Percentiles rank a stretch among this genome's conserved stretches.
Conservation (phyloP, 2,113 vertebrate species). For the Calyptommatus sinebrachiatus region DNA sequence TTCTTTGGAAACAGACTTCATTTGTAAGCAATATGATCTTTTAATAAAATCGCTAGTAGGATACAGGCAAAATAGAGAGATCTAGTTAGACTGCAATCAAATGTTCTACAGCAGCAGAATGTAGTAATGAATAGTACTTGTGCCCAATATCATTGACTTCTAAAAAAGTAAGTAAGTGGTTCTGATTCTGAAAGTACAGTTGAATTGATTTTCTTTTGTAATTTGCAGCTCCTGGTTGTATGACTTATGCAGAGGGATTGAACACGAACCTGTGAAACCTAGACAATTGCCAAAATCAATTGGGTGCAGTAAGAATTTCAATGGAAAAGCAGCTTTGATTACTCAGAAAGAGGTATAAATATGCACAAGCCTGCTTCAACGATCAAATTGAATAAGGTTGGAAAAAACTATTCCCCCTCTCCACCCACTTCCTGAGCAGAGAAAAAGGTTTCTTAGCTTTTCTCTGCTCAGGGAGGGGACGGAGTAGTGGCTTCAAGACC, state of each 20-base stretch:
- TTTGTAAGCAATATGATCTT: too few species aligned
- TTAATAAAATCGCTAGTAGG: too few species aligned
- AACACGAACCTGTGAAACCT: slow-evolving; percentile 92
- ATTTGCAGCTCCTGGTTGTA: slow-evolving; percentile 86
- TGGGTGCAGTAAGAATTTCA: slow-evolving; percentile 95
- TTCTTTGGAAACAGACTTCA: too few species aligned
- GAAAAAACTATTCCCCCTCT: too few species aligned
- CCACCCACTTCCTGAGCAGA: too few species aligned
- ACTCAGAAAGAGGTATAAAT: slow-evolving; percentile 81
- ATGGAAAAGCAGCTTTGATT: slow-evolving; percentile 81
- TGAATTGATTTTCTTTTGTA: slow-evolving; percentile 22
- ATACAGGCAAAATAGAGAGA: too few species aligned
- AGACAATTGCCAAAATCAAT: slow-evolving; percentile 90
- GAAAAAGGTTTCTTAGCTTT: too few species aligned
- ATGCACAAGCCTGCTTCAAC: neutral
- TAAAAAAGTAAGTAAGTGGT: neutral
- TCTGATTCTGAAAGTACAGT: neutral
- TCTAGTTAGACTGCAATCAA: too few species aligned
- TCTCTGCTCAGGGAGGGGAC: too few species aligned
- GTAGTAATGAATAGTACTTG: neutral
- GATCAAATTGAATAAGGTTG: too few species aligned
- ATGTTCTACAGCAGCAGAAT: neutral
- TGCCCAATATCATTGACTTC: neutral
- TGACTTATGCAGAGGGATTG: slow-evolving; percentile 90
- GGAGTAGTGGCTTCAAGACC: too few species aligned